Evolutionary conservation across 2,113 vertebrate species (phyloP).

Genomic region (Hassar affinis): DNA sequence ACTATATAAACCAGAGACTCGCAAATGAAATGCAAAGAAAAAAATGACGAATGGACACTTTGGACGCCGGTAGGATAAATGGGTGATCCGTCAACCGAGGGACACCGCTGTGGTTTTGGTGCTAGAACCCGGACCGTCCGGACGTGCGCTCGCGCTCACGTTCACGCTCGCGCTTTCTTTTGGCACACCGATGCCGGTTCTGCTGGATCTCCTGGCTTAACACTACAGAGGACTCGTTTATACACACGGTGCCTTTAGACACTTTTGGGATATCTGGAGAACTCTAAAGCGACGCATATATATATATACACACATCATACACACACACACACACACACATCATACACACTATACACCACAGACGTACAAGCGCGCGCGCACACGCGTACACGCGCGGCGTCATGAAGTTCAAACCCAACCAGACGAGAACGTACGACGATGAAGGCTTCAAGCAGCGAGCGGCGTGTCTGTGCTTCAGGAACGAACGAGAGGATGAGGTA

Average conservation of each 20-base stretch:
- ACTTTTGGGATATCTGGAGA: not conserved
- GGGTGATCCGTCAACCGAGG: not conserved
- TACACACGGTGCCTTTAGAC: not conserved
- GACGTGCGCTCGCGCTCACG: no score
- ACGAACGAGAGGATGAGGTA: slow-evolving; percentile 94
- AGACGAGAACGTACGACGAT: slow-evolving; percentile 95
- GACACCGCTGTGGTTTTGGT: not conserved
- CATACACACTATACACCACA: not conserved
- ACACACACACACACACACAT: not conserved
- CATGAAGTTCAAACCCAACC: slow-evolving; percentile 98
- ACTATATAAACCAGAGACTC: slow-evolving; percentile 1
- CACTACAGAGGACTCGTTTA: not conserved
- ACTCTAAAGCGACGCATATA: not conserved
- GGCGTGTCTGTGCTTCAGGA: slow-evolving; percentile 94
- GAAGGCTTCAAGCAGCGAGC: slow-evolving; percentile 96
- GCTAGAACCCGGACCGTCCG: no score
- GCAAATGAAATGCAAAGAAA: not conserved
- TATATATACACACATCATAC: not conserved
- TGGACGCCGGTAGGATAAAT: not conserved
- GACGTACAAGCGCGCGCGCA: not conserved
- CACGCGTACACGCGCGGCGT: slow-evolving; percentile 48
- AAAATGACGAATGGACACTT: not conserved
- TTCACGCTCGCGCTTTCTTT: not conserved
- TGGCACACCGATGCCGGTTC: not conserved
- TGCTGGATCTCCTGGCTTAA: not conserved